Evolutionary conservation across 2,113 vertebrate species (phyloP).

Genomic region (Myodes glareolus): DNA sequence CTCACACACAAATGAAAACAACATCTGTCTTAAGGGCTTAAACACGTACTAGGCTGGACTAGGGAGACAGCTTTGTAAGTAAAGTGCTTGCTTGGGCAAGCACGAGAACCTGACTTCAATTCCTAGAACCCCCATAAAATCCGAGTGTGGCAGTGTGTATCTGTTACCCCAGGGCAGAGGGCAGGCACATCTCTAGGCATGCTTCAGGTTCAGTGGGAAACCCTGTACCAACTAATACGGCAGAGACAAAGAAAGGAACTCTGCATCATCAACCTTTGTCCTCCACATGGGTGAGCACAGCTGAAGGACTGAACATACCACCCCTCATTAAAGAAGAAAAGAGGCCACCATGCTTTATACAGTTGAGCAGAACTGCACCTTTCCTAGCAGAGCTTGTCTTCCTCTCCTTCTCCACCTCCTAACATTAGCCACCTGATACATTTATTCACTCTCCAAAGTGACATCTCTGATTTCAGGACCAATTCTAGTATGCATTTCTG

Average conservation of each 20-base stretch:
- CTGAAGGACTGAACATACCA: not conserved
- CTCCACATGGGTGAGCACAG: not conserved
- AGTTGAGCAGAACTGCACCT: not conserved
- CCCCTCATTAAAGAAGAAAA: constrained; percentile 7
- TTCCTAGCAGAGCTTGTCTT: not conserved
- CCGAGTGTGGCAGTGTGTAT: not conserved
- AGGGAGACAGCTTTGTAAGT: not conserved
- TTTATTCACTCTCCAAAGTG: not conserved
- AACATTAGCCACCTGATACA: not conserved
- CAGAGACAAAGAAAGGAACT: not conserved
- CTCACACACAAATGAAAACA: constrained; percentile 65
- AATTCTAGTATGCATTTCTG: constrained; percentile 6
- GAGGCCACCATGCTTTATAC: not conserved
- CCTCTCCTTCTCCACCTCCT: not conserved
- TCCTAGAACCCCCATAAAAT: not conserved
- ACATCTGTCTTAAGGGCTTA: not conserved
- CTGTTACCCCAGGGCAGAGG: not conserved
- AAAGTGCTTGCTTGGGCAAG: not conserved
- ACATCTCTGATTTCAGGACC: not conserved
- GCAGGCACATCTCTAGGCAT: not conserved
- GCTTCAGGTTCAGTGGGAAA: not conserved
- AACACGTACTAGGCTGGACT: not conserved
- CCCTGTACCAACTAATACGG: not conserved
- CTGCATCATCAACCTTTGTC: not conserved
- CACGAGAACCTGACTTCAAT: not conserved